Evolutionary conservation across 64 coral and sea anemone species (phyloP), one percentile per base, ranked within the genome.

Genomic region (Acropora yongei): DNA sequence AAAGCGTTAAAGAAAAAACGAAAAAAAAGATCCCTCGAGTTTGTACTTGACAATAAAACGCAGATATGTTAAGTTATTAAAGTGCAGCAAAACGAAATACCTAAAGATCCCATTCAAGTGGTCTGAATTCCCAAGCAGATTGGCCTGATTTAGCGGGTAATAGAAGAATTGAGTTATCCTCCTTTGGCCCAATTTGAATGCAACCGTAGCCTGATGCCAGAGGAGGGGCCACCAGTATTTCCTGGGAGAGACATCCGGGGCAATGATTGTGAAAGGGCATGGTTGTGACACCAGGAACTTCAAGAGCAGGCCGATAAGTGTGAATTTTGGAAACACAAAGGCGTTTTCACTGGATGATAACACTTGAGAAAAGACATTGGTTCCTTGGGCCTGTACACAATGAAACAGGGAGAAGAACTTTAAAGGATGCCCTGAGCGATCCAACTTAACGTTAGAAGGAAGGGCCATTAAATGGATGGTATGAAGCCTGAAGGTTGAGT

Each of bases 241-340:
- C 14, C 48, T 76, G 7, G 74, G 86, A 2, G 18, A 63, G 4
- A 88, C 11, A 30, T 88, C 71, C 1, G 47, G 86, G 1, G 20
- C 86, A 1, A 88, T 47, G 9, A 88, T 88, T 30, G 91, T 19
- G n/a, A 75, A 79, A 6, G 60, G 53, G 47, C 83, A 68, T 5
- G 20, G 6, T 83, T 83, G 86, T 1, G 57, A 16, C 10, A 2
- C 20, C 3, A 94, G 50, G 47, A 47, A 44, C 42, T 43, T 17
- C 2, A 93, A 58, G 18, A 94, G 65, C 30, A 79, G 87, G 1
- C 87, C 92, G 5, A 94, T 84, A 1, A 94, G 49, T 4, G 39
- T 18, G 39, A 84, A 83, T 1, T 86, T 86, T 41, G 92, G 92
- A 14, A 89, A 89, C 17, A 84, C 84, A 68, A 89, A 94, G 0